Evolutionary conservation across 2,797 vertebrate species (phyloP).

Genomic region (Aplochiton taeniatus): DNA sequence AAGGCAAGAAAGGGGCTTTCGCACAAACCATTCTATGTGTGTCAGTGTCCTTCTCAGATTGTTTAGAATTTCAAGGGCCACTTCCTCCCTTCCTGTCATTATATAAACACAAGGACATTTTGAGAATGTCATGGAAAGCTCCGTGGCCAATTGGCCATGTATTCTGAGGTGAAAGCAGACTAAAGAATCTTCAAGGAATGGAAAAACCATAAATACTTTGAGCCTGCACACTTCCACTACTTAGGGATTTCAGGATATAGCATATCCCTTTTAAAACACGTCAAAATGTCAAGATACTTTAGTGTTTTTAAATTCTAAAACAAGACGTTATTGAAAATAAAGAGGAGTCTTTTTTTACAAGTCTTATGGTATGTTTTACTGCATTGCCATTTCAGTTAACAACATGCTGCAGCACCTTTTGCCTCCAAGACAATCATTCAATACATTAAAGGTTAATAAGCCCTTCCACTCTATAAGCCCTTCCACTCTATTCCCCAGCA

Average conservation of each 20-base stretch:
- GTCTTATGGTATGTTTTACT: conserved; percentile 15
- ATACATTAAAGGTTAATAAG: too few species aligned
- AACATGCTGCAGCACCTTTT: too few species aligned
- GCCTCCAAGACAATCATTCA: too few species aligned
- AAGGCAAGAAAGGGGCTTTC: conserved; percentile 45
- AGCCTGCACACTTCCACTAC: conserved; percentile 24
- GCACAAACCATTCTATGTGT: conserved; percentile 27
- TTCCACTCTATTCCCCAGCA: too few species aligned
- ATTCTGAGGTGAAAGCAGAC: conserved; percentile 41
- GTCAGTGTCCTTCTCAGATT: conserved; percentile 10
- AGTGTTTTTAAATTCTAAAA: too few species aligned
- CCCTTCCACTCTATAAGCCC: too few species aligned
- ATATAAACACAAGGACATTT: conserved; percentile 49
- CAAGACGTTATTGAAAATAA: too few species aligned
- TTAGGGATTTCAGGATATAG: neutral
- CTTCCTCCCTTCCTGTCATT: conserved; percentile 52
- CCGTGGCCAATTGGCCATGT: conserved; percentile 47
- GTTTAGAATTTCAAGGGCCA: conserved; percentile 17
- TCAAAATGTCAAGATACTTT: too few species aligned
- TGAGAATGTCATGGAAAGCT: conserved; percentile 51
- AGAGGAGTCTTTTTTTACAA: too few species aligned
- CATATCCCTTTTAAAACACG: neutral
- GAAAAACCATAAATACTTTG: conserved; percentile 46
- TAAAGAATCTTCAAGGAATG: conserved; percentile 37
- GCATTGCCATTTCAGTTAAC: too few species aligned